A percentile compares a stretch with the other conserved stretches of the same genome.
phyloP scores from a whole-genome alignment of 2,113 vertebrate genomes.

The Opisthocomus hoazin region DNA sequence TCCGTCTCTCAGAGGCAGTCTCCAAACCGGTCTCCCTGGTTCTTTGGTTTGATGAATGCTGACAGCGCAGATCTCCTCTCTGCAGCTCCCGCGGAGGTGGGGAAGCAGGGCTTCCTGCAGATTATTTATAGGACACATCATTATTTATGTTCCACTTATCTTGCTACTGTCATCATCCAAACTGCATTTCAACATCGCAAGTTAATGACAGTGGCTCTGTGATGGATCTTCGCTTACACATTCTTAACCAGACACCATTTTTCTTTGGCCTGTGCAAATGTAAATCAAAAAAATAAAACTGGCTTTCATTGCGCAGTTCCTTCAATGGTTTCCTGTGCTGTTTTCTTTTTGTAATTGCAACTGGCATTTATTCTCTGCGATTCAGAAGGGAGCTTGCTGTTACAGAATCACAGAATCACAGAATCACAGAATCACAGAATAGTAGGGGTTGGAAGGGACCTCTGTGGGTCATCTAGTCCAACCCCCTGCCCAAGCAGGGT shows the following conservation, averaged over 20 bases:
- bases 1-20: too few relatives aligned
- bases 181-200: background rate
- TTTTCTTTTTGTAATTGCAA: background rate
- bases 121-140: background rate
- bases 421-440: too few relatives aligned
- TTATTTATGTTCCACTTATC: background rate
- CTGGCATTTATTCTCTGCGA: background rate
- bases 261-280: background rate
- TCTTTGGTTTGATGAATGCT: background rate
- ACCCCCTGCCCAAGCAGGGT: too few relatives aligned
- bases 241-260: background rate
- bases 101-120: background rate
- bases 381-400: background rate
- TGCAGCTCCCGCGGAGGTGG: background rate
- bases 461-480: too few relatives aligned
- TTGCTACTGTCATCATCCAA: background rate
- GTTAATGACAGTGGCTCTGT: background rate
- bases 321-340: background rate
- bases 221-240: accelerated
- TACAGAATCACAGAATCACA: too few relatives aligned
- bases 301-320: background rate
- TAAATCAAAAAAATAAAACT: background rate
- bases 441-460: too few relatives aligned
- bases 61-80: background rate
- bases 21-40: background rate